These are phyloP conservation scores for Creontiades dilutus DNA, from an alignment of 2,888 invertebrate species.

Conservation along the genomic window DNA sequence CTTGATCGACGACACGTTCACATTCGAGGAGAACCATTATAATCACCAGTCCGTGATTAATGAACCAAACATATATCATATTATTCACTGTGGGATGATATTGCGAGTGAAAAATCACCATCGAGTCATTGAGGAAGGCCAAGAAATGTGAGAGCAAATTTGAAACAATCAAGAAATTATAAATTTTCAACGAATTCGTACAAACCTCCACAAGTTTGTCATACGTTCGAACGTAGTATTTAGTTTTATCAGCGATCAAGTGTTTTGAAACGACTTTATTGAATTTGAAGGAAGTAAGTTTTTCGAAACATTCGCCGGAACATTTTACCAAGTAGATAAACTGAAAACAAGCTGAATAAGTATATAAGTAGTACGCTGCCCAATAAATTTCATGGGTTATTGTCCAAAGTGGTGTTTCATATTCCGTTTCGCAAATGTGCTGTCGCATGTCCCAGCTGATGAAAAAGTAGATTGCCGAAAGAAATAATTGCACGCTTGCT, in stretches of 20 bases:
- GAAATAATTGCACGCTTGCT: too few relatives aligned
- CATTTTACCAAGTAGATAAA: neutral
- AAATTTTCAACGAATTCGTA: neutral
- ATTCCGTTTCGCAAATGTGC: too few relatives aligned
- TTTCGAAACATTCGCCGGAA: neutral
- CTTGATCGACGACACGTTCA: neutral
- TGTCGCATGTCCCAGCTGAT: too few relatives aligned
- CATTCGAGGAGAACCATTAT: neutral
- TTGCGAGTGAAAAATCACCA: neutral
- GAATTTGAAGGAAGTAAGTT: neutral
- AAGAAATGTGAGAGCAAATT: neutral
- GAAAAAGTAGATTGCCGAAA: too few relatives aligned
- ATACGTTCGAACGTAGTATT: neutral
- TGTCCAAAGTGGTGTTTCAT: neutral
- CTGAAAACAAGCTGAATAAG: neutral
- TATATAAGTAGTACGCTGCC: neutral
- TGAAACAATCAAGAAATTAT: neutral
- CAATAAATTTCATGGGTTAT: neutral
- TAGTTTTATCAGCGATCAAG: neutral
- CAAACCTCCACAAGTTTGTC: neutral
- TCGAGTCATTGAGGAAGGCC: neutral
- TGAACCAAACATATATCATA: neutral
- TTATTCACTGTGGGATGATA: neutral
- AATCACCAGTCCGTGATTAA: neutral
- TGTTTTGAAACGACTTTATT: neutral